Base-by-base conservation (phyloP, 2,888 invertebrate genomes). In the Drosophila lutescens region DNA sequence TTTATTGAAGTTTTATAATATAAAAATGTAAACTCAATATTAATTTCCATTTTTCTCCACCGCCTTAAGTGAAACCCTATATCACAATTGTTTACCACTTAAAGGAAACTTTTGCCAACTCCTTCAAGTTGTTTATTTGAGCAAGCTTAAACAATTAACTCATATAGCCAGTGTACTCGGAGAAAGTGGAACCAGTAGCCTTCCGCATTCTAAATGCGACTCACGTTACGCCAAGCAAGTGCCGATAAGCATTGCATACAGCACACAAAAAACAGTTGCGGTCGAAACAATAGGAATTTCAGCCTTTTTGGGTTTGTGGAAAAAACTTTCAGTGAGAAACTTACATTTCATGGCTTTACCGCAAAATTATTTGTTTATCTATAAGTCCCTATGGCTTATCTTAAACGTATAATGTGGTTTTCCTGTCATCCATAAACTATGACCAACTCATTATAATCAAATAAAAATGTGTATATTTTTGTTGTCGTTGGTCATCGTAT, bases 121-220 rank as follows among this genome's bases (percentile, higher is more conserved):
- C 43, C 17, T n/a, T 7, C 15, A 32, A 36, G 38, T 30, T 55
- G 50, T 38, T 44, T 65, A n/a, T 38, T 46, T 53, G 15, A 9
- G 10, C 32, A 44, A 47, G 65, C 47, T 53, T 34, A 51, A 66
- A 56, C 66, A 66, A 67, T 65, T 50, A 56, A 56, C 55, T 67
- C 30, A 23, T 44, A 51, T 34, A 44, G 44, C 12, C 15, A 46
- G 57, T 20, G 38, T 46, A 61, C 61, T 26, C 17, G 20, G 66
- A 41, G 67, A 55, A 63, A 67, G 65, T 66, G 56, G 67, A 56
- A 56, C 43, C 44, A 56, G 23, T 15, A 44, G 67, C 20, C 46
- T 62, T 62, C 30, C 55, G 65, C 49, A 65, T 65, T 56, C 50
- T 46, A 54, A 49, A 66, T 66, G 65, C 53, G 26, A 17, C 65